Evolutionary conservation across 2,888 invertebrate species (phyloP).

Genomic region (Chydorus sphaericus): DNA sequence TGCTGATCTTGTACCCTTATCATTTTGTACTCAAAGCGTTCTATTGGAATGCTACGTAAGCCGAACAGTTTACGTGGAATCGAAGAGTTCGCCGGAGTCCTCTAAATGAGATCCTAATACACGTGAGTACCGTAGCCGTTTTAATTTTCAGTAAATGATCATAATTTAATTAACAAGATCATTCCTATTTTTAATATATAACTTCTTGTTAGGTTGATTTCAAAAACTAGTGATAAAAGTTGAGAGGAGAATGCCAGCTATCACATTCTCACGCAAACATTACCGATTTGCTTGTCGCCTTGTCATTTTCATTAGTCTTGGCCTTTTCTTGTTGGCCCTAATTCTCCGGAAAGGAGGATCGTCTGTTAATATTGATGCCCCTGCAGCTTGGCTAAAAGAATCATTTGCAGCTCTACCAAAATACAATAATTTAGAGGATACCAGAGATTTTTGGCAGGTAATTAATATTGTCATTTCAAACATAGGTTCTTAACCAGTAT

Average conservation of each 20-base stretch:
- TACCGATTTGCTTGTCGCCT: not conserved
- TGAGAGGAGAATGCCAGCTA: slow-evolving; percentile 1
- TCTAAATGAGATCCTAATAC: too few species aligned
- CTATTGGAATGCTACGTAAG: too few species aligned
- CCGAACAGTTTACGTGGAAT: too few species aligned
- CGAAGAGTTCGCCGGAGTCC: too few species aligned
- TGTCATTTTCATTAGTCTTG: not conserved
- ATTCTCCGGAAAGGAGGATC: not conserved
- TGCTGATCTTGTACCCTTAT: too few species aligned
- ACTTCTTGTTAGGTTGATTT: too few species aligned
- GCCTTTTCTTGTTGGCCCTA: not conserved
- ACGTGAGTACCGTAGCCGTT: too few species aligned
- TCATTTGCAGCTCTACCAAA: not conserved
- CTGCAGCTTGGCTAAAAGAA: not conserved
- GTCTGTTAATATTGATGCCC: not conserved
- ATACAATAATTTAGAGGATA: not conserved
- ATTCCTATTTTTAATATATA: too few species aligned
- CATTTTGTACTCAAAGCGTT: too few species aligned
- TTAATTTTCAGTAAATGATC: too few species aligned
- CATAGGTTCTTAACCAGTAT: not conserved
- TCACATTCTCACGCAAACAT: not conserved
- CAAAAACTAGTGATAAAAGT: too few species aligned
- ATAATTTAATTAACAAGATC: too few species aligned
- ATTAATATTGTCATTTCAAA: not conserved
- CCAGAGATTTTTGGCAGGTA: not conserved